Evolutionary conservation across 2,888 invertebrate species (phyloP).

Genomic region (Branchellion lobata): DNA sequence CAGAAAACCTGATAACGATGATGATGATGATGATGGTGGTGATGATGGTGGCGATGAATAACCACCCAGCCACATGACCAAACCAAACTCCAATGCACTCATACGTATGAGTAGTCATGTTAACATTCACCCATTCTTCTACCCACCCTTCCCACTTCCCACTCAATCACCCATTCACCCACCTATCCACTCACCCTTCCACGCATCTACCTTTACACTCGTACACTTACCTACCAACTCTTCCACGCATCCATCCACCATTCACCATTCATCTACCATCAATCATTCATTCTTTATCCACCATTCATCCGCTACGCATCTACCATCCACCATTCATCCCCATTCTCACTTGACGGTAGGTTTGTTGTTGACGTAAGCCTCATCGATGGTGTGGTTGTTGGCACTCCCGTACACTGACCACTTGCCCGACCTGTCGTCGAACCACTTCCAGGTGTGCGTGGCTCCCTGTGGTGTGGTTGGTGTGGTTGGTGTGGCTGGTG

Average conservation of each 20-base stretch:
- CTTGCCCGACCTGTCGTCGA: slow-evolving; percentile 76
- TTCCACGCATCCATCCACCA: no score
- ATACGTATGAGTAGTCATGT: background rate
- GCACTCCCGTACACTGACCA: slow-evolving; percentile 75
- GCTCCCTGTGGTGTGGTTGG: slow-evolving; percentile 53
- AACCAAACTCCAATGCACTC: no score
- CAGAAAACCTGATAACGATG: slow-evolving; percentile 68
- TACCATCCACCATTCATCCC: background rate
- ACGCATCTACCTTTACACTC: no score
- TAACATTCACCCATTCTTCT: background rate
- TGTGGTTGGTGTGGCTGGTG: no score
- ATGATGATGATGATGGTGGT: background rate
- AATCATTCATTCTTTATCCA: background rate
- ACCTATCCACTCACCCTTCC: background rate
- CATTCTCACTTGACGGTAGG: slow-evolving; percentile 55
- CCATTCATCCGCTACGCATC: background rate
- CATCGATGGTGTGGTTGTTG: slow-evolving; percentile 76
- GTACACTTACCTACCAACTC: background rate
- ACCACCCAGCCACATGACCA: background rate
- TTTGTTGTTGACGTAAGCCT: slow-evolving; percentile 71
- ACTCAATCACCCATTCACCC: background rate
- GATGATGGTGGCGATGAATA: background rate
- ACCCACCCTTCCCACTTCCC: background rate
- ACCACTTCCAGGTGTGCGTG: slow-evolving; percentile 74
- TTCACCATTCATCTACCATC: background rate